phyloP scores from a whole-genome alignment of 1,140 invertebrate species.

The Drosophila kepulauana region DNA sequence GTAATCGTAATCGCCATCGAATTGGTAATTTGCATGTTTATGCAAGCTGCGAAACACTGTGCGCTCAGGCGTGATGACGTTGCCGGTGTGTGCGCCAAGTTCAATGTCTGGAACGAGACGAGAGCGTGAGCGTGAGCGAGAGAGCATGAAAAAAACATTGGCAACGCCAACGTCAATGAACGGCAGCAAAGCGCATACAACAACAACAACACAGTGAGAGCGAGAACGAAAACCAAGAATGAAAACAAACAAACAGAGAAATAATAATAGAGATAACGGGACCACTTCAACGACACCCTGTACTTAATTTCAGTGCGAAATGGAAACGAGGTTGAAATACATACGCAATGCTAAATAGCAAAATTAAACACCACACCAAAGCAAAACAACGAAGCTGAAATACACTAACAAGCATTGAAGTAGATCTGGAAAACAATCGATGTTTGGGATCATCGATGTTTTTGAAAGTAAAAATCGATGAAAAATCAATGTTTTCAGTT shows the following conservation, averaged over 20 bases:
- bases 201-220: background rate
- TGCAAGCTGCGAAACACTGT: constrained; percentile 62
- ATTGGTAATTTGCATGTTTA: constrained; percentile 6
- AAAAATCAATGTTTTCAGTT: no score
- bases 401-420: constrained; percentile 2
- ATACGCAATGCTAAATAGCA: constrained; percentile 20
- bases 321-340: constrained; percentile 32
- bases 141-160: constrained; percentile 17
- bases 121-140: constrained; percentile 8
- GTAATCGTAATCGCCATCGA: constrained; percentile 16
- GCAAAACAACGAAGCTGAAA: constrained; percentile 3
- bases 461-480: no score
- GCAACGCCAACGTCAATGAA: constrained; percentile 14
- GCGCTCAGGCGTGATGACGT: constrained; percentile 36
- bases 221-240: constrained; percentile 23
- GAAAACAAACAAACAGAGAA: constrained; percentile 39
- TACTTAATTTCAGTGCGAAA: constrained; percentile 32
- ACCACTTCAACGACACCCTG: constrained; percentile 30
- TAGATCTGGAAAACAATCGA: no score
- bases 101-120: constrained; percentile 68
- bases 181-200: constrained; percentile 7
- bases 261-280: constrained; percentile 45
- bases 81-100: constrained; percentile 50
- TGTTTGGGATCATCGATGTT: no score
- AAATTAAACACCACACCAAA: background rate